Percentiles rank a stretch among this genome's conserved stretches.
phyloP scores from a whole-genome alignment of 1,140 invertebrate genomes.

The Aphidius gifuensis region DNA sequence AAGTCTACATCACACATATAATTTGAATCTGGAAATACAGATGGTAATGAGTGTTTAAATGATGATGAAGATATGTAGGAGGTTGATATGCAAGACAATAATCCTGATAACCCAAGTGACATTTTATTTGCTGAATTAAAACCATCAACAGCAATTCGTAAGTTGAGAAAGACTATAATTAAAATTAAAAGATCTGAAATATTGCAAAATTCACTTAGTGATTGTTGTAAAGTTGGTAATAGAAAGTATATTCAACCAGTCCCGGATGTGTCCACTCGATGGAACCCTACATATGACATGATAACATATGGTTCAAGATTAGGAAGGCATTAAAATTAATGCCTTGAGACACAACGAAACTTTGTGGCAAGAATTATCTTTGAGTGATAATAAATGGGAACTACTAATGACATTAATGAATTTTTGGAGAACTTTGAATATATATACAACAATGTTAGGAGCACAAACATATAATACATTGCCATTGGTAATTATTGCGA shows the following conservation, averaged over 20 bases:
- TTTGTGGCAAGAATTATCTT: not conserved
- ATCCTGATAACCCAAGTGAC: not conserved
- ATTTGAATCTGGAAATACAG: not conserved
- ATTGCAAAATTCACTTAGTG: slow-evolving; percentile 5
- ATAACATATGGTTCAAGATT: slow-evolving; percentile 7
- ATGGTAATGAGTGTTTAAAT: not conserved
- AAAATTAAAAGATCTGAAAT: too few species aligned
- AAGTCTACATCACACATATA: too few species aligned
- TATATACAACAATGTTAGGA: slow-evolving; percentile 34
- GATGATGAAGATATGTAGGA: not conserved
- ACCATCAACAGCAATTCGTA: not conserved
- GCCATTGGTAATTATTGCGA: slow-evolving; percentile 36
- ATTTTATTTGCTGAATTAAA: not conserved
- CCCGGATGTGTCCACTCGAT: slow-evolving; percentile 15
- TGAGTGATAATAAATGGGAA: not conserved
- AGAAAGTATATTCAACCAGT: slow-evolving; percentile 3
- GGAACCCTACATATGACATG: slow-evolving; percentile 17
- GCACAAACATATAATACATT: too few species aligned
- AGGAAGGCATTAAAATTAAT: not conserved
- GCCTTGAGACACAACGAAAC: not conserved
- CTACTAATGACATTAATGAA: not conserved
- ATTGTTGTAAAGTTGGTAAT: slow-evolving; percentile 11
- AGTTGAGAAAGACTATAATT: slow-evolving; percentile 8
- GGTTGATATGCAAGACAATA: not conserved
- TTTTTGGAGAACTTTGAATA: slow-evolving; percentile 41